Evolutionary conservation across 2,113 vertebrate genomes (phyloP).

Genomic region (Mellivora capensis): DNA sequence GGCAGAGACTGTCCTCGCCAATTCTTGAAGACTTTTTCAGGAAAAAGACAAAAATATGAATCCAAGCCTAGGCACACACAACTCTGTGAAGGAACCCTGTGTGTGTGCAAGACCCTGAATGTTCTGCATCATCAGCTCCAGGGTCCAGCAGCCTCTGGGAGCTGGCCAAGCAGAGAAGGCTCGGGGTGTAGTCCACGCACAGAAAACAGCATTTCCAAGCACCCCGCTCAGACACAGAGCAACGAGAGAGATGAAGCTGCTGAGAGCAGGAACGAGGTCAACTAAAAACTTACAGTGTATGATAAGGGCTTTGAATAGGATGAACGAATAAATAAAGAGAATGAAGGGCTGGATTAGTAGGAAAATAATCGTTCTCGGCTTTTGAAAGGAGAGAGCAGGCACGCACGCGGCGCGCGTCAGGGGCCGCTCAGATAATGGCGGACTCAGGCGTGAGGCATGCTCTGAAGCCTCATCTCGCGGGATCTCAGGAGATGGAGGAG

Average conservation of each 20-base stretch:
- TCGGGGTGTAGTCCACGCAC: neutral
- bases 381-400: too few relatives aligned
- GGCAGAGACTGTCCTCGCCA: neutral
- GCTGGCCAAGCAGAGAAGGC: too few relatives aligned
- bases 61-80: neutral
- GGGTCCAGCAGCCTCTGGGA: too few relatives aligned
- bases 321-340: neutral
- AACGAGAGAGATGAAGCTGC: neutral
- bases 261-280: neutral
- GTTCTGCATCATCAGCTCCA: too few relatives aligned
- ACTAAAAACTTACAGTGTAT: neutral
- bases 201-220: neutral
- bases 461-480: accelerated
- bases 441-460: too few relatives aligned
- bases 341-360: neutral
- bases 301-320: neutral
- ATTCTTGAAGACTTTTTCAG: neutral
- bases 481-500: neutral
- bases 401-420: accelerated
- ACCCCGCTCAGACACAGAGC: accelerated
- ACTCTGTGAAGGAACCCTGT: neutral
- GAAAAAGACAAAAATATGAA: neutral
- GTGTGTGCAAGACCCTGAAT: neutral
- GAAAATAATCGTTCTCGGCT: neutral
- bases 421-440: accelerated